Percentiles rank a stretch among this genome's conserved stretches.
phyloP scores from a whole-genome alignment of 2,797 vertebrate species.

The Darevskia mixta region DNA sequence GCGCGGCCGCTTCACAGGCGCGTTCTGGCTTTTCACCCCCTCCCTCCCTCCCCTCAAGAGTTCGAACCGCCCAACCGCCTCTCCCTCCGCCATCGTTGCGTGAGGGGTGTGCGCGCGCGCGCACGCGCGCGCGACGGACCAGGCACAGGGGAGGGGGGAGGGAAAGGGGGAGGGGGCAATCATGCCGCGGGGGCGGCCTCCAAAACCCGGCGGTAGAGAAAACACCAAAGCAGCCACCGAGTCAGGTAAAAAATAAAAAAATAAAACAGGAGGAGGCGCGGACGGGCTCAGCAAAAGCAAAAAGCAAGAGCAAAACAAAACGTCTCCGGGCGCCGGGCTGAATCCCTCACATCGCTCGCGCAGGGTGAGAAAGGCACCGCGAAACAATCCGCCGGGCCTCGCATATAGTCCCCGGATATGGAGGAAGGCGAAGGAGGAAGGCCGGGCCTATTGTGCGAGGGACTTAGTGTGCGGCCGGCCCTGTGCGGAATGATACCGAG shows the following conservation, averaged over 20 bases:
- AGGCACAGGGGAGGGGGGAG: neutral
- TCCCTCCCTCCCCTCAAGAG: neutral
- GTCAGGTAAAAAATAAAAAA: constrained; percentile 60
- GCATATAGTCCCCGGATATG: constrained; percentile 77
- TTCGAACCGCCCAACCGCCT: constrained; percentile 19
- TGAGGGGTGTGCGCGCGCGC: neutral
- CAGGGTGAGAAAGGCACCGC: neutral
- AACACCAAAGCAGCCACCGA: constrained; percentile 84
- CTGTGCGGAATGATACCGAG: constrained; percentile 64
- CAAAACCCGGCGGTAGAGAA: constrained; percentile 89
- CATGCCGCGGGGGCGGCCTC: constrained; percentile 98
- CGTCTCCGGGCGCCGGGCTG: neutral
- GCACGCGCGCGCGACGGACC: constrained; percentile 22
- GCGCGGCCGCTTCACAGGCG: neutral
- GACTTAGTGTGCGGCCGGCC: constrained; percentile 37
- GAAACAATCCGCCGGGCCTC: constrained; percentile 66
- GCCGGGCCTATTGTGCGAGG: constrained; percentile 71
- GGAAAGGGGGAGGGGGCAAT: constrained; percentile 72
- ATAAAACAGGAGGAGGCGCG: constrained; percentile 7
- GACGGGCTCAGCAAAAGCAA: constrained; percentile 29
- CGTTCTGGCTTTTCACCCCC: neutral
- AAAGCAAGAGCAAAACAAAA: neutral
- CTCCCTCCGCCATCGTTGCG: constrained; percentile 31
- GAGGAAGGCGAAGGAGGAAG: constrained; percentile 50
- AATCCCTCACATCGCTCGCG: neutral